These are phyloP conservation scores for Lepilemur ruficaudatus DNA, from an alignment of 2,797 vertebrate species.

Conservation along the genomic window DNA sequence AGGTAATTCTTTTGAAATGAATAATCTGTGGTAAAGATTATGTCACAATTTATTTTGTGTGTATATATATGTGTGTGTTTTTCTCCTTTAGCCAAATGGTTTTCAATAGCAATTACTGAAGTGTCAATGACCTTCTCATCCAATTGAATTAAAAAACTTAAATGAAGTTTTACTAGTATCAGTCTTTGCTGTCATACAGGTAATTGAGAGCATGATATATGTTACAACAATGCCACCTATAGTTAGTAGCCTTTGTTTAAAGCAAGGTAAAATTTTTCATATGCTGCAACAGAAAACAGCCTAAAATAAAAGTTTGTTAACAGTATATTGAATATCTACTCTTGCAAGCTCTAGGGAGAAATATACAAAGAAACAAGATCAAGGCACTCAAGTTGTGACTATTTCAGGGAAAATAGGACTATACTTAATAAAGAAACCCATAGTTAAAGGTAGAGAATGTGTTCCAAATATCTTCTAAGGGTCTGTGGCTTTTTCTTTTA, in stretches of 20 bases:
- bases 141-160: slow-evolving; percentile 84
- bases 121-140: slow-evolving; percentile 82
- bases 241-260: slow-evolving; percentile 61
- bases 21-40: slow-evolving; percentile 74
- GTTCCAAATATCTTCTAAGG: not conserved
- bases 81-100: slow-evolving; percentile 79
- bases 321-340: not conserved
- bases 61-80: slow-evolving; percentile 62
- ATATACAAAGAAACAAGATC: not conserved
- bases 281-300: not conserved
- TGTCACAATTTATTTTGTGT: slow-evolving; percentile 71
- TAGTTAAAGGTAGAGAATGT: not conserved
- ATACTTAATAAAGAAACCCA: not conserved
- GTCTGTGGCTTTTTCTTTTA: not conserved
- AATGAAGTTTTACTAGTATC: slow-evolving; percentile 81
- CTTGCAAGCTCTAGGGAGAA: not conserved
- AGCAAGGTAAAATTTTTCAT: slow-evolving; percentile 38
- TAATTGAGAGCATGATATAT: slow-evolving; percentile 64
- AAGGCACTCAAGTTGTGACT: not conserved
- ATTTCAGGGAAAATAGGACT: not conserved
- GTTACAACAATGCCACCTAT: slow-evolving; percentile 73
- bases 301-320: not conserved
- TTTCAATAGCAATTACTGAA: slow-evolving; percentile 84
- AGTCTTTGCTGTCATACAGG: slow-evolving; percentile 75
- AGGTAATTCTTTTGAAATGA: slow-evolving; percentile 79